Evolutionary conservation across 2,797 vertebrate genomes (phyloP), one percentile per base, ranked within the genome.

Genomic region (Anniella stebbinsi): DNA sequence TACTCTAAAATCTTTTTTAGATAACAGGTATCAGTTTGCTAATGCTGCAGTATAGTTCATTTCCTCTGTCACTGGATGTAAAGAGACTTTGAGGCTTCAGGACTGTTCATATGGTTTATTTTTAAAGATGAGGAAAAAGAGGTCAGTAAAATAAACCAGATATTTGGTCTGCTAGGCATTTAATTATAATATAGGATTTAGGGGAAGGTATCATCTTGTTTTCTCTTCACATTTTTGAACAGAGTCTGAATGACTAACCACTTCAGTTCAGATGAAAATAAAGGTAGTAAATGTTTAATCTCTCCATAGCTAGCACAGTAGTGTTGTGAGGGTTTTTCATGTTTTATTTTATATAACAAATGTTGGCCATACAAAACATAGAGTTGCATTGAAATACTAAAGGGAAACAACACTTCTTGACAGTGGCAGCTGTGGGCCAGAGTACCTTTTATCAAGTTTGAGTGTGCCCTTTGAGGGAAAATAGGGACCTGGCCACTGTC

Each of bases 1-100:
- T 92, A 88, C 86, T 86, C 85, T 87, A 23, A 0, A 87, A 89
- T 92, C 92, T 94, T 93, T 94, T 91, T 80, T 36, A 0, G 63
- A 6, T 36, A 66, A 51, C 60, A 51, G 2, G 17, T 84, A 48
- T 54, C 18, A 88, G 60, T 87, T 77, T 38, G 2, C 73, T 60
- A 4, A 0, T 57, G 25, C 18, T 84, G 0, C 73, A 57, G 45
- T 86, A 87, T 88, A 85, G 84, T 89, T 89, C 21, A 0, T 81
- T 86, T 78, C 63, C 4, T 69, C 82, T 80, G n/a, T 75, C 57
- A 76, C 21, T 57, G 72, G 48, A 8, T 87, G 17, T 81, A 54
- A 38, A 75, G 38, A 88, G 30, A 82, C 7, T 60, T 38, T 45
- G 28, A 45, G 25, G 33, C 28, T 77, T 77, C 54, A 48, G 41